Base-by-base conservation (phyloP, 2,888 invertebrate species). In the Ernsta delagoae region DNA sequence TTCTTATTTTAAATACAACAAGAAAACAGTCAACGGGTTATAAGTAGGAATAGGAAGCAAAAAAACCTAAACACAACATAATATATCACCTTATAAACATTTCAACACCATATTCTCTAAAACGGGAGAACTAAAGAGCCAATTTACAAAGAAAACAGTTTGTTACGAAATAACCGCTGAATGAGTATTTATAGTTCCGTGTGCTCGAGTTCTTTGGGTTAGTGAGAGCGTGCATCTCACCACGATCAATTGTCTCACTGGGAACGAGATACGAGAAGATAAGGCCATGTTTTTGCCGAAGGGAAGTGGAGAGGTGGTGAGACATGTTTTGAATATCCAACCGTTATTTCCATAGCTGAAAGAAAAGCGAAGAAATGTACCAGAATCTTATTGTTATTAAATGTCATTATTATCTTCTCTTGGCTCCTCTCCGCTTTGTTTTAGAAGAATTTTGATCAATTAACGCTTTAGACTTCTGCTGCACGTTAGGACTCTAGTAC, bases 131-230 rank as follows among this genome's bases (percentile, higher is more conserved):
- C 65, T 70, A 70, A 60, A 65, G 8, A 59, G 63, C 31, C 48
- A 57, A 59, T 70, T 67, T 50, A 64, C 64, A 36, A 57, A 50
- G 45, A 65, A 75, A 71, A 73, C 70, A 71, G 64, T 70, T 71
- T 54, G 59, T 73, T 69, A 71, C 70, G 72, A 68, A 72, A 65
- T 67, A 59, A 57, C 57, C 62, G 56, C 41, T 68, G 36, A 56
- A 7, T 7, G 6, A 9, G 9, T 67, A 68, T 68, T 63, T 50
- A 59, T 63, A 63, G 62, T 16, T 31, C 8, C 12, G 12, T 59
- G 54, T 68, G 56, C 36, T 45, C 2, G 36, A n/a, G 45, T 41
- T 68, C 62, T 61, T 48, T 48, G n/a, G 67, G 50, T 39, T 48
- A 62, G 67, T 48, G 62, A 62, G 50, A 53, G 31, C 45, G 48